A percentile compares a stretch with the other conserved stretches of the same genome.
Evolutionary conservation across 2,888 invertebrate genomes (phyloP).

Genomic region (Notodonta dromedarius): DNA sequence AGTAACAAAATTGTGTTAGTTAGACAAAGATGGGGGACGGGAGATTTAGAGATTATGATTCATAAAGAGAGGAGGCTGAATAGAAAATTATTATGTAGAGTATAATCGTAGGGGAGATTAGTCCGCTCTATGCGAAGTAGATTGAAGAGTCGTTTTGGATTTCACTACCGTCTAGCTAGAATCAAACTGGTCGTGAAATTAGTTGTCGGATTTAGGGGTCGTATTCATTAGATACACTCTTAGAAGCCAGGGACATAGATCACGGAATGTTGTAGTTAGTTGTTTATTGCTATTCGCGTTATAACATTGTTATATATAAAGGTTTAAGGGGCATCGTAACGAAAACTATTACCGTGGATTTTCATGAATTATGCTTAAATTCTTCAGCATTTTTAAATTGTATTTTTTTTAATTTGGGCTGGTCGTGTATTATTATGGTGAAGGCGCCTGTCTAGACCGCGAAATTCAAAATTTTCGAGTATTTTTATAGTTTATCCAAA

Average conservation of each 20-base stretch:
- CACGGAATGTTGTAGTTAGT: not conserved
- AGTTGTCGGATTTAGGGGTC: constrained; percentile 40
- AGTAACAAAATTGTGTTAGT: constrained; percentile 42
- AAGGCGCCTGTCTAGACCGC: too few species aligned
- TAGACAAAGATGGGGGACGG: constrained; percentile 63
- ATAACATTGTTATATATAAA: not conserved
- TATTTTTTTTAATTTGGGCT: too few species aligned
- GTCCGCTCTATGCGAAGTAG: constrained; percentile 49
- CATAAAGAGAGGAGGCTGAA: constrained; percentile 82
- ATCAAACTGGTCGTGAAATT: constrained; percentile 57
- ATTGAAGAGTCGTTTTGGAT: constrained; percentile 48
- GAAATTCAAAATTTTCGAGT: too few species aligned
- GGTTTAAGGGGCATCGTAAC: too few species aligned
- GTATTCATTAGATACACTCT: constrained; percentile 32
- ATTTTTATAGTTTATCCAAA: too few species aligned
- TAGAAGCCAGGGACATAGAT: constrained; percentile 2
- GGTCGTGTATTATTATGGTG: too few species aligned
- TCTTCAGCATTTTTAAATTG: too few species aligned
- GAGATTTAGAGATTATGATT: constrained; percentile 84
- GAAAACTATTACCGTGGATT: too few species aligned
- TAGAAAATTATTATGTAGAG: constrained; percentile 81
- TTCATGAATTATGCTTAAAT: too few species aligned
- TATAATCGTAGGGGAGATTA: constrained; percentile 64
- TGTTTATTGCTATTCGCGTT: not conserved
- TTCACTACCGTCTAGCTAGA: constrained; percentile 34